Evolutionary conservation across 2,888 invertebrate genomes (phyloP).

Genomic region (Ormyrus pomaceus): DNA sequence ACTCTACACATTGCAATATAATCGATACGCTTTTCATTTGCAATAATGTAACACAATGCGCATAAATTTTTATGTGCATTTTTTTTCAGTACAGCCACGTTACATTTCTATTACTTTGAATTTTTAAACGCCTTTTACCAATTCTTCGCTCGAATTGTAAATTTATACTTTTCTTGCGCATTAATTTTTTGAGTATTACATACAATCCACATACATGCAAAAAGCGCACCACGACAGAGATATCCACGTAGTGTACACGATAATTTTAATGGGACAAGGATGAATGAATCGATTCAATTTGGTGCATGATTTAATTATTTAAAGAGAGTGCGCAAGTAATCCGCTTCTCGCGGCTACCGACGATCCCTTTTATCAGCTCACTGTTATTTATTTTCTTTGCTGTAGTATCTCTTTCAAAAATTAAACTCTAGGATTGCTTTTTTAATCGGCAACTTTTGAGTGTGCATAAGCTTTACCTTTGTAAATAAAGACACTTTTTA

Average conservation of each 20-base stretch:
- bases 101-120: constrained; percentile 6
- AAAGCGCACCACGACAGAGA: constrained; percentile 56
- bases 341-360: constrained; percentile 60
- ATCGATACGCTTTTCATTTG: constrained; percentile 55
- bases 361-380: constrained; percentile 53
- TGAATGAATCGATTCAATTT: constrained; percentile 69
- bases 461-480: too few species aligned
- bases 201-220: constrained; percentile 69
- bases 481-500: too few species aligned
- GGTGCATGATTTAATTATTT: constrained; percentile 74
- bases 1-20: constrained; percentile 57
- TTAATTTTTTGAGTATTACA: constrained; percentile 59
- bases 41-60: constrained; percentile 16
- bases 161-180: constrained; percentile 46
- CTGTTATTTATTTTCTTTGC: constrained; percentile 8
- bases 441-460: too few species aligned
- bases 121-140: constrained; percentile 40
- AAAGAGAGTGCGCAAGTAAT: constrained; percentile 70
- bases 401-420: too few species aligned
- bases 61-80: not conserved
- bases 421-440: too few species aligned
- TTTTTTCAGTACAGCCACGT: constrained; percentile 1
- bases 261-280: constrained; percentile 61
- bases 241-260: constrained; percentile 60
- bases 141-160: constrained; percentile 42